Conservation (phyloP, 1,140 invertebrate genomes). For the Theocolax elegans region DNA sequence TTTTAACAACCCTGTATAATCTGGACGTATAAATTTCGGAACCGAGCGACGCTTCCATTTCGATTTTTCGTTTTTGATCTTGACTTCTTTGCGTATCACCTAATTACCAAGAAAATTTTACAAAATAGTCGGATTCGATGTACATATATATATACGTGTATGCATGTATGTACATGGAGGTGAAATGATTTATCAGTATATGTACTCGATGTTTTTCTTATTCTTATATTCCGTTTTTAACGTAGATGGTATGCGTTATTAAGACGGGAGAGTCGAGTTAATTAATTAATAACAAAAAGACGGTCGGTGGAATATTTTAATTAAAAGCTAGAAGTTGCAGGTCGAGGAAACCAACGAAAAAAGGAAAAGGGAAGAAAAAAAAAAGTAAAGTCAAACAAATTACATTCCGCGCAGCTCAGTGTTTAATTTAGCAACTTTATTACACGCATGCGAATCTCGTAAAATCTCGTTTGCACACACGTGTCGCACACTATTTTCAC, state of each 20-base stretch:
- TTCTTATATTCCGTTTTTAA: too few species aligned
- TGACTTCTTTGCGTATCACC: neutral
- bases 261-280: neutral
- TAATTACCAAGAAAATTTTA: neutral
- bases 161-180: too few species aligned
- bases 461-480: slow-evolving; percentile 6
- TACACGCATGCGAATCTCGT: slow-evolving; percentile 7
- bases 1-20: slow-evolving; percentile 56
- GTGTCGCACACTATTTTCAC: slow-evolving; percentile 1
- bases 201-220: too few species aligned
- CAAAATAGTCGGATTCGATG: too few species aligned
- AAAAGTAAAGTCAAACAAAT: slow-evolving; percentile 27
- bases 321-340: slow-evolving; percentile 6
- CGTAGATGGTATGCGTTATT: neutral
- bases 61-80: neutral
- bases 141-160: too few species aligned
- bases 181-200: too few species aligned
- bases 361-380: neutral
- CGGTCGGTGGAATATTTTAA: slow-evolving; percentile 21
- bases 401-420: neutral
- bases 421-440: slow-evolving; percentile 31
- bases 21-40: slow-evolving; percentile 53
- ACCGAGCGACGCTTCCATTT: slow-evolving; percentile 14
- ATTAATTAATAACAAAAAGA: slow-evolving; percentile 25
- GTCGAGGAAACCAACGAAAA: neutral